Evolutionary conservation across 2,888 invertebrate species (phyloP), one percentile per base, ranked within the genome.

Genomic region (Phyllotreta striolata): DNA sequence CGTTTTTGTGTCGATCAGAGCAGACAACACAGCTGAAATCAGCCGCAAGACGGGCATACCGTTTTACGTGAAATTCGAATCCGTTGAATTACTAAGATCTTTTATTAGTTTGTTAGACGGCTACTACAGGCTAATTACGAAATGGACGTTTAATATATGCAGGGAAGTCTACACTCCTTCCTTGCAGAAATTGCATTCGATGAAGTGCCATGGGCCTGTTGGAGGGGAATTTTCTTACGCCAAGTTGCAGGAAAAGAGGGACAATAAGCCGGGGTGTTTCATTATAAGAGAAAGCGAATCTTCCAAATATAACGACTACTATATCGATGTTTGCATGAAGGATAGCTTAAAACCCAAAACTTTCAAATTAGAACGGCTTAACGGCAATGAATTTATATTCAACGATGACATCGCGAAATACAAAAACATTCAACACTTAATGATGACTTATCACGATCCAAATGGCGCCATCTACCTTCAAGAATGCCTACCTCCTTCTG

Each of bases 91-190:
- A 52, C 84, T 93, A 76, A 87, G 89, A 61, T 92, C 93, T 0
- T 93, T 94, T 79, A 90, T 95, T 67, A 91, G 92, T 63, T 84
- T 90, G 59, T 83, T 95, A 66, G 91, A 93, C 80, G 95, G 95
- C 60, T 96, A 96, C 81, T 95, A 95, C 78, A 88, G 93, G 74
- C 83, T 94, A 71, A 90, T 90, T 76, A 89, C 90, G 47, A 95
- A 94, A 82, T 96, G 95, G 95, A 95, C 91, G 41, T 93, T 93
- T 76, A 94, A 95, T 83, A 84, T 96, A 66, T 96, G 95, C 77
- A 89, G 89, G 77, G 91, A 93, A 73, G 87, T 93, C 60, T 84
- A 87, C 62, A 92, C 94, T 0, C 95, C 95, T 3, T 91, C 92
- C 3, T 81, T 96, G 63, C 86, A 87, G 73, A 87, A 86, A 73